Base-by-base conservation (phyloP, 2,888 invertebrate genomes). In the Xestia c-nigrum region DNA sequence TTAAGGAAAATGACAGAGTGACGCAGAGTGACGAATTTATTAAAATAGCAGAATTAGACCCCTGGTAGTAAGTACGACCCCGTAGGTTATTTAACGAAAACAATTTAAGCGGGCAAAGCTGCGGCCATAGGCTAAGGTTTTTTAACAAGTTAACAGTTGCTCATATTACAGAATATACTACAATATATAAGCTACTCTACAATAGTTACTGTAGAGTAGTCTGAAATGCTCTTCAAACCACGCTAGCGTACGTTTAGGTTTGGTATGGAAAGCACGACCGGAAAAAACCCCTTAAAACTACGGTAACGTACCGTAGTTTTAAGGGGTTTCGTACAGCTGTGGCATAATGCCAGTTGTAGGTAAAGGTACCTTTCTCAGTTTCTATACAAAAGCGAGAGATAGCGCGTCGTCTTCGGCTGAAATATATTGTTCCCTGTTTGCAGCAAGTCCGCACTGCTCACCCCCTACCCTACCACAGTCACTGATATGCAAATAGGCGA, bases 401-500 rank as follows among this genome's bases (percentile, higher is more conserved):
- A 95, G 92, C 93, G 89, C 90, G 92, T 90, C 92, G 93, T 94
- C 94, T 95, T 94, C 89, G 89, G 89, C 91, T 91, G 88, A 93
- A 94, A 95, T 95, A 95, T 94, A 95, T 95, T 94, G 94, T 94
- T 91, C 85, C 91, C 89, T 88, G 91, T 89, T 92, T 91, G 91
- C 90, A 91, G 91, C 91, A 89, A 90, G 91, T 90, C 59, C 68
- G 66, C 89, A 88, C 90, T 89, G 88, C 89, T 89, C 90, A 89
- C 92, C 91, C 92, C 90, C 92, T 90, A 92, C 92, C 90, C 92
- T 90, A 92, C 79, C 79, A 74, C 90, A 90, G 89, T 87, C 90
- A 90, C 95, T 94, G 95, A 95, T 95, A 96, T 96, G 95, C 95
- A 96, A 96, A 96, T 95, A 91, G 89, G 92, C 93, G 91, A 93